Conservation (phyloP, 2,888 invertebrate genomes). For the Hydrotaea diabolus region DNA sequence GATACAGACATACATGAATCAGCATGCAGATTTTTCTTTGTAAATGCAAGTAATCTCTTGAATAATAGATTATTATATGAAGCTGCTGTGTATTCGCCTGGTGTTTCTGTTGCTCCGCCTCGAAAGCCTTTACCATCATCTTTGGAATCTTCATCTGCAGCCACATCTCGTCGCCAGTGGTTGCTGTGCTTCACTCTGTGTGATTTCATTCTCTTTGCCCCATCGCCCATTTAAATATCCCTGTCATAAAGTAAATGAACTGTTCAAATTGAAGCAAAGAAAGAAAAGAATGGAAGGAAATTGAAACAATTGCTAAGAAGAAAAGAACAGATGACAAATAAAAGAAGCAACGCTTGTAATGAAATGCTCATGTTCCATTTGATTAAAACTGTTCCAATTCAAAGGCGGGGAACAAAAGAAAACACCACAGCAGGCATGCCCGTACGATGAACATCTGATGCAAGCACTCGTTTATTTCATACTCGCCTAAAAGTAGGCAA, state of each 20-base stretch:
- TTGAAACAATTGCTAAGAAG: slow-evolving; percentile 18
- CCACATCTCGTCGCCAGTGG: background rate
- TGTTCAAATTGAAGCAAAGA: slow-evolving; percentile 37
- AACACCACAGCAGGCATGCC: no score
- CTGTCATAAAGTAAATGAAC: slow-evolving; percentile 57
- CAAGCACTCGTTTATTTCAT: background rate
- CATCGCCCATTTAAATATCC: slow-evolving; percentile 29
- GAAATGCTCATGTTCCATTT: slow-evolving; percentile 27
- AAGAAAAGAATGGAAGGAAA: background rate
- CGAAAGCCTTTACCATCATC: background rate
- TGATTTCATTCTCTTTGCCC: slow-evolving; percentile 28
- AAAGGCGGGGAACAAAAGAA: background rate
- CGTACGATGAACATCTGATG: no score
- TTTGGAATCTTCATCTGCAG: background rate
- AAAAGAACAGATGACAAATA: background rate
- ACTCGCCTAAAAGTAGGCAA: slow-evolving; percentile 14
- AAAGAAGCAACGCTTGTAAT: background rate
- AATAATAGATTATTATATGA: slow-evolving; percentile 68
- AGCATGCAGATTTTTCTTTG: slow-evolving; percentile 60
- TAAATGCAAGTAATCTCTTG: slow-evolving; percentile 67
- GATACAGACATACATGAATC: slow-evolving; percentile 52
- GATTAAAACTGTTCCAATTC: slow-evolving; percentile 10
- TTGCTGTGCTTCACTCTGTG: background rate
- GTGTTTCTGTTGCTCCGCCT: background rate
- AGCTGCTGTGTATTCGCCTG: background rate